These are phyloP conservation scores for Lagorchestes hirsutus DNA, from an alignment of 2,797 vertebrate genomes.

Conservation along the genomic window DNA sequence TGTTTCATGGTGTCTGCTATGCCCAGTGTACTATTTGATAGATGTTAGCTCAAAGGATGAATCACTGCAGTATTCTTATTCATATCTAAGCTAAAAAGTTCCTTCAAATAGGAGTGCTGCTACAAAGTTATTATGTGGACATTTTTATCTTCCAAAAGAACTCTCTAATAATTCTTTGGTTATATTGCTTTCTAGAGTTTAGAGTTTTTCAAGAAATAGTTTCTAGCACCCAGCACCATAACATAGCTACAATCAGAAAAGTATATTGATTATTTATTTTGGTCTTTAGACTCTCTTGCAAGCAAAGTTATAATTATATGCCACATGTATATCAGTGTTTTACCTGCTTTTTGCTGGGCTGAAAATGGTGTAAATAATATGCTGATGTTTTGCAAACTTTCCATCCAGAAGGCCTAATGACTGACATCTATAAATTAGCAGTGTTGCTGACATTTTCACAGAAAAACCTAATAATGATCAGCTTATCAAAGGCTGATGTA, in stretches of 20 bases:
- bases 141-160: background rate
- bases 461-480: background rate
- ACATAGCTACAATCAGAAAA: background rate
- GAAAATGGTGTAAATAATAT: background rate
- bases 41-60: background rate
- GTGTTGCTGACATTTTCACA: background rate
- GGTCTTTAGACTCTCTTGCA: background rate
- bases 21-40: background rate
- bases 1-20: background rate
- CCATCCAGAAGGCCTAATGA: background rate
- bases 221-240: background rate
- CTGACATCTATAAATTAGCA: background rate
- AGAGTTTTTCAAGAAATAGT: background rate
- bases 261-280: background rate
- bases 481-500: background rate
- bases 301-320: background rate
- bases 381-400: background rate
- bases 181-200: background rate
- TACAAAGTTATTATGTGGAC: background rate
- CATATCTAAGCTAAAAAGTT: background rate
- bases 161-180: background rate
- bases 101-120: too few relatives aligned
- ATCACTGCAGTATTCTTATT: background rate
- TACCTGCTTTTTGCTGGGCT: background rate
- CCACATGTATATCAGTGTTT: background rate